These are phyloP conservation scores for Linyphia triangularis DNA, from an alignment of 2,888 invertebrate species.

Conservation along the genomic window DNA sequence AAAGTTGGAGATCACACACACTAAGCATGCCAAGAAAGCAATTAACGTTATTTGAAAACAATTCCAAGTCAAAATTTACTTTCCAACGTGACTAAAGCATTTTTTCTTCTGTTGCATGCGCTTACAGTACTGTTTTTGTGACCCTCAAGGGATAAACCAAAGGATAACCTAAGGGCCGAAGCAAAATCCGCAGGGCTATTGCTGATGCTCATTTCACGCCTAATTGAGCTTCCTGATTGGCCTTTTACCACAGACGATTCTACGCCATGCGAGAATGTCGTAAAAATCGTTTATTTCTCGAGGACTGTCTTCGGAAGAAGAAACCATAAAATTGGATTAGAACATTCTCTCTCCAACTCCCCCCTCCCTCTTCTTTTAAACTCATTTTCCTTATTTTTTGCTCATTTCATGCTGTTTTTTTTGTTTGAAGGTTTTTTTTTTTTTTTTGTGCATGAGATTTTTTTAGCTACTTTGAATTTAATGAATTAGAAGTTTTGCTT, in stretches of 20 bases:
- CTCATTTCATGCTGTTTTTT: neutral
- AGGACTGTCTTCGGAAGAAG: conserved; percentile 35
- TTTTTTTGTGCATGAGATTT: neutral
- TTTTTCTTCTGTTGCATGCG: neutral
- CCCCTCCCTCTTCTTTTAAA: conserved; percentile 13
- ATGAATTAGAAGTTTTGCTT: neutral
- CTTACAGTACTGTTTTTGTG: conserved; percentile 22
- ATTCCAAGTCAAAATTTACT: conserved; percentile 23
- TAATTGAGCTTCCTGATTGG: conserved; percentile 67
- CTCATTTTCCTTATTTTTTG: neutral
- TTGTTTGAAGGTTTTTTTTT: neutral
- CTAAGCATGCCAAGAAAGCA: conserved; percentile 7
- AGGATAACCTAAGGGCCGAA: neutral
- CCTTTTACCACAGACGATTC: conserved; percentile 50
- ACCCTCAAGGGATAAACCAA: neutral
- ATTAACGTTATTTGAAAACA: conserved; percentile 35
- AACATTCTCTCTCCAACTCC: neutral
- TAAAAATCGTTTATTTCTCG: conserved; percentile 44
- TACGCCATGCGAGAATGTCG: conserved; percentile 40
- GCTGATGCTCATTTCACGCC: conserved; percentile 62
- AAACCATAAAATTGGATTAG: conserved; percentile 70
- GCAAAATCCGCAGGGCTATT: conserved; percentile 13
- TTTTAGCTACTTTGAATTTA: neutral
- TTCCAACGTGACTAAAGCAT: conserved; percentile 3
- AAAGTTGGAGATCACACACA: neutral